Conservation (phyloP, 2,797 vertebrate genomes). For the Phrynocephalus guinanensis region DNA sequence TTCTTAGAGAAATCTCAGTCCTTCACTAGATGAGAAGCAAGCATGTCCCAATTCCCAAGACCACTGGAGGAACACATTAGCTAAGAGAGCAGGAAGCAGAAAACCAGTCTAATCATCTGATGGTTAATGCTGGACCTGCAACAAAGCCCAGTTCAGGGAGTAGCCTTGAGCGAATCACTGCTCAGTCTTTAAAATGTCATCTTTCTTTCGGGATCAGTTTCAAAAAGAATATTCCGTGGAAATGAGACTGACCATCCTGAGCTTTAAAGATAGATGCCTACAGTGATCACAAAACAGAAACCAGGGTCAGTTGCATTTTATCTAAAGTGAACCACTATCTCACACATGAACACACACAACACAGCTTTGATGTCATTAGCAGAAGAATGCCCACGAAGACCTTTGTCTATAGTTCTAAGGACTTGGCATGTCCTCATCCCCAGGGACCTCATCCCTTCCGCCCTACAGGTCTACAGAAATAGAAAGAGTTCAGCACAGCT, state of each 20-base stretch:
- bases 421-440: conserved; percentile 1
- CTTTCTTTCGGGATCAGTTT: background rate
- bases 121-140: background rate
- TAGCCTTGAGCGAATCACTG: background rate
- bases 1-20: background rate
- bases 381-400: background rate
- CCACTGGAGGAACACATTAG: background rate
- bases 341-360: background rate
- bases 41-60: background rate
- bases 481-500: conserved; percentile 26
- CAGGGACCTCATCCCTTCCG: conserved; percentile 3
- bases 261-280: background rate
- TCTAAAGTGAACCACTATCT: background rate
- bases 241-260: background rate
- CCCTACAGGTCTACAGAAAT: conserved; percentile 22
- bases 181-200: background rate
- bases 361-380: background rate
- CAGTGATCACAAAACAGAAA: background rate
- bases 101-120: background rate
- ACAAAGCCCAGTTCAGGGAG: background rate
- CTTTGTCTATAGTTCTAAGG: conserved; percentile 17
- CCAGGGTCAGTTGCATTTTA: background rate
- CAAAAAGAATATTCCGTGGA: background rate
- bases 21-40: background rate
- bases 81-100: background rate